Conservation (phyloP, 2,797 vertebrate species). For the Megaceryle alcyon region DNA sequence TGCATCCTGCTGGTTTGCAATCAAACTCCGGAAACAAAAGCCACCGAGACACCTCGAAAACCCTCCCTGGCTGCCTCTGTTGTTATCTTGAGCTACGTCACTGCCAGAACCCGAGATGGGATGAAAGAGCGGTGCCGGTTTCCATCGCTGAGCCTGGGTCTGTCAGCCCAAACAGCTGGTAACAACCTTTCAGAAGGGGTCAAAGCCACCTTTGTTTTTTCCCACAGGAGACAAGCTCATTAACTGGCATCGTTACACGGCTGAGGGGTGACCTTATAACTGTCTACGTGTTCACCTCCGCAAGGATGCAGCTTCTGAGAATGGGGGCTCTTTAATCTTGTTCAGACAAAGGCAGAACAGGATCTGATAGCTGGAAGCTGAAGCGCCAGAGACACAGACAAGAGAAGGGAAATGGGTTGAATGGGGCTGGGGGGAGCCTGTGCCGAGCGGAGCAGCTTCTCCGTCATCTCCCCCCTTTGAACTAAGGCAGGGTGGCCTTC, state of each 20-base stretch:
- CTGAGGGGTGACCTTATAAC: not conserved
- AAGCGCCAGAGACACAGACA: not conserved
- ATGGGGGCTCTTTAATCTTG: slow-evolving; percentile 40
- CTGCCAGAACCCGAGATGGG: fast-evolving
- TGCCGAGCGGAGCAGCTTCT: not conserved
- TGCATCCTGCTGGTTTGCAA: not conserved
- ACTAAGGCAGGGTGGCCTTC: not conserved
- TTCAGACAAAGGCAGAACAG: slow-evolving; percentile 29
- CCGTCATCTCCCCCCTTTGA: fast-evolving
- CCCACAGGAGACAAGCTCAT: not conserved
- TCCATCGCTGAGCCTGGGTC: fast-evolving
- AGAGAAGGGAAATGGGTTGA: not conserved
- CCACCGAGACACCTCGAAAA: fast-evolving
- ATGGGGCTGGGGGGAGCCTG: not conserved
- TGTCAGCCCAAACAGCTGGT: not conserved
- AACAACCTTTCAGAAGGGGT: not conserved
- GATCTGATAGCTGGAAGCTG: not conserved
- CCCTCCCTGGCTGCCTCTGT: not conserved
- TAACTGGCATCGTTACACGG: not conserved
- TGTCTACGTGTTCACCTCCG: not conserved
- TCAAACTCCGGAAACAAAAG: not conserved
- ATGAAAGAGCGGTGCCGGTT: not conserved
- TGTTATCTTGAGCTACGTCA: fast-evolving
- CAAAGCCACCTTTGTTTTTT: not conserved
- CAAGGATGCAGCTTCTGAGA: not conserved